Percentiles rank a stretch among this genome's conserved stretches.
phyloP scores from a whole-genome alignment of 2,797 vertebrate genomes.

The Coregonus sp. region DNA sequence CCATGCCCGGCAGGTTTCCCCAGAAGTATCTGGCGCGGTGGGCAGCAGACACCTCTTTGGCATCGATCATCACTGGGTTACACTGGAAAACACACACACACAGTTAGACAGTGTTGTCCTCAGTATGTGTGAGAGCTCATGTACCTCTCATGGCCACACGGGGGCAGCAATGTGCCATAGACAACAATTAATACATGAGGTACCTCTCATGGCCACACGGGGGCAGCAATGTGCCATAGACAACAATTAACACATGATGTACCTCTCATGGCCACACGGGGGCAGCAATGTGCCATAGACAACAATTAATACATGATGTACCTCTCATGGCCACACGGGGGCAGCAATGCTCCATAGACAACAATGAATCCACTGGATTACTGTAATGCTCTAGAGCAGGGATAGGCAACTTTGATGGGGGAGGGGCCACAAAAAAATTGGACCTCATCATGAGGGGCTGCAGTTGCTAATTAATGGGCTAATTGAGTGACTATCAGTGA shows the following conservation, averaged over 20 bases:
- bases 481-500: no score
- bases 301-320: no score
- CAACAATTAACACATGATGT: no score
- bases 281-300: background rate
- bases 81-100: slow-evolving; percentile 63
- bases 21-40: slow-evolving; percentile 83
- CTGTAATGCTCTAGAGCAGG: no score
- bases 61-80: slow-evolving; percentile 83
- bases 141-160: background rate
- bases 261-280: background rate
- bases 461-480: no score
- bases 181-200: background rate
- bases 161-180: background rate
- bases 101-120: background rate
- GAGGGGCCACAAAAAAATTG: no score
- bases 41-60: slow-evolving; percentile 80
- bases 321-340: no score
- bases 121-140: background rate
- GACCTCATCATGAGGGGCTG: no score
- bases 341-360: background rate
- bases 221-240: background rate
- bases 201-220: background rate
- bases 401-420: no score
- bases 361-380: no score
- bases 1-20: slow-evolving; percentile 84